phyloP scores from a whole-genome alignment of 2,113 vertebrate species.

The Stercorarius parasiticus region DNA sequence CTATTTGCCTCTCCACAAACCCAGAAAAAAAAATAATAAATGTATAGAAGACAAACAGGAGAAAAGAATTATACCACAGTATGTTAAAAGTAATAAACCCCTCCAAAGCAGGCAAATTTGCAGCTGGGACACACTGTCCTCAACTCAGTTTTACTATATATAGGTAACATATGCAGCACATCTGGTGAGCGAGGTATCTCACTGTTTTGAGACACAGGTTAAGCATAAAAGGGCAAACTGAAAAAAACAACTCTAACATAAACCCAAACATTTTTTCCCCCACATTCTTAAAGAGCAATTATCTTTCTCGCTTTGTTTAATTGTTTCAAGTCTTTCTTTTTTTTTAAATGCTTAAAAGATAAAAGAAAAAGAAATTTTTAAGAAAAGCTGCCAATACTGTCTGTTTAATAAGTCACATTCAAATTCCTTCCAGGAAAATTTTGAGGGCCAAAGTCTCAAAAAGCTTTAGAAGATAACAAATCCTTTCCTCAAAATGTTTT shows the following conservation, averaged over 20 bases:
- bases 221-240: neutral
- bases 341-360: neutral
- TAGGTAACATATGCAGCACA: conserved; percentile 1
- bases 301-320: neutral
- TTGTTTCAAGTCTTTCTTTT: neutral
- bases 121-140: neutral
- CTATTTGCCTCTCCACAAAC: neutral
- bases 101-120: neutral
- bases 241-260: neutral
- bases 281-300: neutral
- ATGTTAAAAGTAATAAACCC: neutral
- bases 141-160: neutral
- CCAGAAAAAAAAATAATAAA: neutral
- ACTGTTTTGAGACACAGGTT: neutral
- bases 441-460: neutral
- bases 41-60: neutral
- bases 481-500: neutral
- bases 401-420: neutral
- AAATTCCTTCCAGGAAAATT: neutral
- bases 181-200: neutral
- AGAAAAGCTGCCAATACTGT: neutral
- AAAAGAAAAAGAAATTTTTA: neutral
- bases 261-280: neutral
- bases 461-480: neutral
- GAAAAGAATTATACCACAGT: neutral